These are phyloP conservation scores for Zygaena filipendulae DNA, from an alignment of 2,888 invertebrate genomes.

Conservation along the genomic window DNA sequence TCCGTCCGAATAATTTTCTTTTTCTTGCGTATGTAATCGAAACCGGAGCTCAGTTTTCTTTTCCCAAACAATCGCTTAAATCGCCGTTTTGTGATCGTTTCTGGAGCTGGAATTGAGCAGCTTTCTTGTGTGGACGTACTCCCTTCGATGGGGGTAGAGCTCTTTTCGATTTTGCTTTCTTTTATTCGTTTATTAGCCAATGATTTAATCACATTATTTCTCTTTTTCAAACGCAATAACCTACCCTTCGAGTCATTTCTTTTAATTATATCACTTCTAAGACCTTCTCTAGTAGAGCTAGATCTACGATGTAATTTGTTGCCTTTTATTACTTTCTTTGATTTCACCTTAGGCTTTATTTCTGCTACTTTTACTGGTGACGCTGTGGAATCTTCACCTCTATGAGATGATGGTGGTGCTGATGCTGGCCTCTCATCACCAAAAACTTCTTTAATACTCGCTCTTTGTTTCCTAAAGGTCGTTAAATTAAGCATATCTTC, in stretches of 20 bases:
- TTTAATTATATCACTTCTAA: constrained; percentile 56
- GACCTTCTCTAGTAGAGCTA: constrained; percentile 55
- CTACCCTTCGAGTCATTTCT: constrained; percentile 55
- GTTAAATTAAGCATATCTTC: constrained; percentile 71
- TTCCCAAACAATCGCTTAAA: constrained; percentile 74
- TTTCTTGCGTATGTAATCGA: constrained; percentile 91
- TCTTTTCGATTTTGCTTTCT: constrained; percentile 41
- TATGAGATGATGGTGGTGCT: constrained; percentile 77
- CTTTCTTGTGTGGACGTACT: constrained; percentile 52
- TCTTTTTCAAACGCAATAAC: constrained; percentile 52
- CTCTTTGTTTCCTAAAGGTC: constrained; percentile 77
- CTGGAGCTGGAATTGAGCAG: constrained; percentile 31
- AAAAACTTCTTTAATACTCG: constrained; percentile 85
- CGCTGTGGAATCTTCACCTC: constrained; percentile 44
- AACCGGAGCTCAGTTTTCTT: constrained; percentile 83
- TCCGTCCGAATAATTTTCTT: constrained; percentile 77
- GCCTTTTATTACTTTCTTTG: constrained; percentile 45
- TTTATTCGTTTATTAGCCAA: constrained; percentile 52
- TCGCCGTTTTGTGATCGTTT: constrained; percentile 58
- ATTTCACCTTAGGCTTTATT: constrained; percentile 43
- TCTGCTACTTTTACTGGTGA: constrained; percentile 40
- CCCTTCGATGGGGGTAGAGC: constrained; percentile 35
- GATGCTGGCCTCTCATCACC: constrained; percentile 84
- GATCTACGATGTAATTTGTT: constrained; percentile 47
- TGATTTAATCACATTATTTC: constrained; percentile 55